Evolutionary conservation across 2,888 invertebrate species (phyloP).

Genomic region (Xestia ashworthii): DNA sequence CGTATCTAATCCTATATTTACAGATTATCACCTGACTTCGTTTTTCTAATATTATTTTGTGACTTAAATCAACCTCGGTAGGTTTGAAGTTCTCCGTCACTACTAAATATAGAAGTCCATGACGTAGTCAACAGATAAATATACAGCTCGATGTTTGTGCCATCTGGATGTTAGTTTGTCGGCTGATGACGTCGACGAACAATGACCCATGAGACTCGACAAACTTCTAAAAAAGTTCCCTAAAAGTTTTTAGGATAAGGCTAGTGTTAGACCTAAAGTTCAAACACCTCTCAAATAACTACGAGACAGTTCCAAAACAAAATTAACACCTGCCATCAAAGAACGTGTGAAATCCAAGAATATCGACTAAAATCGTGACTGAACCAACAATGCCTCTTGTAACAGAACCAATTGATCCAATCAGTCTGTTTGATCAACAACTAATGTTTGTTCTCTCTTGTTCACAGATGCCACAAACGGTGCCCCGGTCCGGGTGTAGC

Average conservation of each 20-base stretch:
- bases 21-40: constrained; percentile 32
- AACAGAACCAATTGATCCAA: constrained; percentile 25
- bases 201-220: constrained; percentile 61
- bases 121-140: constrained; percentile 75
- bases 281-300: constrained; percentile 40
- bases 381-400: constrained; percentile 37
- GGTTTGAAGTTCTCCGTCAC: constrained; percentile 63
- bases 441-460: constrained; percentile 71
- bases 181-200: constrained; percentile 68
- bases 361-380: constrained; percentile 31
- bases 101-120: constrained; percentile 74
- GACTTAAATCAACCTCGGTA: constrained; percentile 17
- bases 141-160: constrained; percentile 72
- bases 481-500: constrained; percentile 94
- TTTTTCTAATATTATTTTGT: constrained; percentile 16
- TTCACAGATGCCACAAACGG: constrained; percentile 95
- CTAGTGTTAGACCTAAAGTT: constrained; percentile 5
- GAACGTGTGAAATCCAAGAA: constrained; percentile 50
- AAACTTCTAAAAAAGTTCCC: neutral
- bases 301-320: constrained; percentile 13
- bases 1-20: constrained; percentile 40
- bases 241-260: neutral
- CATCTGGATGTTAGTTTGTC: constrained; percentile 77
- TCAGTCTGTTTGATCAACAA: constrained; percentile 16
- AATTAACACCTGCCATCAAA: constrained; percentile 61